These are phyloP conservation scores for Cryptosula pallasiana DNA, from an alignment of 2,888 invertebrate genomes.

Conservation along the genomic window DNA sequence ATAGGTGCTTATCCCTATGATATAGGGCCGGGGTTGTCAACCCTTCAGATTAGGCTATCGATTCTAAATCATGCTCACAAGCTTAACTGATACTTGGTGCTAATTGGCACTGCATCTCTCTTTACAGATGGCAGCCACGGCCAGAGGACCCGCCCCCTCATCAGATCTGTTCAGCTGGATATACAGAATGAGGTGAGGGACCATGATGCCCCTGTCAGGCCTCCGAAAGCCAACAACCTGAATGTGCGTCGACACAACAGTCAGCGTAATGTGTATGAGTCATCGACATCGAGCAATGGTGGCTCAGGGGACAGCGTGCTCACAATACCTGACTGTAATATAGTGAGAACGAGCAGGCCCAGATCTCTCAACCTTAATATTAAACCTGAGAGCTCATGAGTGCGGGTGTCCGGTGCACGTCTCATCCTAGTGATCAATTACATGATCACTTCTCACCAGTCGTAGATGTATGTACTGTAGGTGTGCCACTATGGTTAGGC, in stretches of 20 bases:
- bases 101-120: background rate
- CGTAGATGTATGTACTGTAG: too few relatives aligned
- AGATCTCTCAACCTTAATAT: conserved; percentile 21
- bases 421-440: too few relatives aligned
- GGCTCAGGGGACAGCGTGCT: background rate
- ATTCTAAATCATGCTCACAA: too few relatives aligned
- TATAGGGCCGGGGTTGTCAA: too few relatives aligned
- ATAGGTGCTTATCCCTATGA: background rate
- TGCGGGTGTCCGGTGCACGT: too few relatives aligned
- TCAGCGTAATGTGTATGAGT: conserved; percentile 12
- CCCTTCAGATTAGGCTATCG: too few relatives aligned
- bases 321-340: background rate
- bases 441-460: too few relatives aligned
- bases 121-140: background rate
- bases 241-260: background rate
- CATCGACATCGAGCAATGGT: conserved; percentile 18
- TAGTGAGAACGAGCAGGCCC: background rate
- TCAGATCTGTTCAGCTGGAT: background rate
- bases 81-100: too few relatives aligned
- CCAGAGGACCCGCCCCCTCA: background rate
- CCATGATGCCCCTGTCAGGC: background rate
- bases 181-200: background rate
- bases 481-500: too few relatives aligned
- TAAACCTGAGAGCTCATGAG: conserved; percentile 7
- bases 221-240: conserved; percentile 7